phyloP scores from a whole-genome alignment of 2,797 vertebrate genomes.

The Eidolon dupreanum region DNA sequence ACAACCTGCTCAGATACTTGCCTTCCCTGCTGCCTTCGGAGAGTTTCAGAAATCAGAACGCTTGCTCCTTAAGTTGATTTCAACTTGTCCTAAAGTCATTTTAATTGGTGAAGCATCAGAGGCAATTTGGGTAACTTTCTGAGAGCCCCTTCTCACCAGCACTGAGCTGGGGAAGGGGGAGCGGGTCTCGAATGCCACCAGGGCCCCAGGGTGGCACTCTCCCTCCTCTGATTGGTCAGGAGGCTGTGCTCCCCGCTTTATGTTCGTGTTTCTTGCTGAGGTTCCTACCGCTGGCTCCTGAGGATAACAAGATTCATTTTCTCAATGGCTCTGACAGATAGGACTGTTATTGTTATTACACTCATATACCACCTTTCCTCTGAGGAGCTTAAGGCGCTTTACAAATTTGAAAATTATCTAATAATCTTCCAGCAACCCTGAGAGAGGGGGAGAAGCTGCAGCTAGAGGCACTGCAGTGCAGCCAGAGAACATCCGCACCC shows the following conservation, averaged over 20 bases:
- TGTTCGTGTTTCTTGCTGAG: slow-evolving; percentile 72
- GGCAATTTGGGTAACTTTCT: slow-evolving; percentile 79
- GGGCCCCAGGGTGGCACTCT: slow-evolving; percentile 1
- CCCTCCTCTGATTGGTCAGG: slow-evolving; percentile 64
- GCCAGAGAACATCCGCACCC: neutral
- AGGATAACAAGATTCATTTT: slow-evolving; percentile 84
- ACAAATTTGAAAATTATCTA: slow-evolving; percentile 84
- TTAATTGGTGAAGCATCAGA: slow-evolving; percentile 81
- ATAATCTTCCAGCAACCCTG: slow-evolving; percentile 79
- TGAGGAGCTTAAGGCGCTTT: slow-evolving; percentile 78
- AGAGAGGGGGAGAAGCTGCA: slow-evolving; percentile 64
- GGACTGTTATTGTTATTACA: slow-evolving; percentile 82
- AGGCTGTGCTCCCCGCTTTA: neutral
- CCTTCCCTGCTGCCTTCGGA: slow-evolving; percentile 59
- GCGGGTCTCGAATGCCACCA: neutral
- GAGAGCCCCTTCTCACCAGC: slow-evolving; percentile 65
- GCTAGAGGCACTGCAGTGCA: slow-evolving; percentile 32
- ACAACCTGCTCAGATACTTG: slow-evolving; percentile 74
- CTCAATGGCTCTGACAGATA: slow-evolving; percentile 82
- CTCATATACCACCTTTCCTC: slow-evolving; percentile 82
- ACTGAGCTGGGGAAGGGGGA: neutral
- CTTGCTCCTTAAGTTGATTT: slow-evolving; percentile 79
- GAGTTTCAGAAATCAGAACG: slow-evolving; percentile 72
- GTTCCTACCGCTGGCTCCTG: slow-evolving; percentile 73
- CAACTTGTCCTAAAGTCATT: slow-evolving; percentile 82